A percentile compares a stretch with the other conserved stretches of the same genome.
These are phyloP conservation scores for Lasioglossum morio DNA, from an alignment of 2,888 invertebrate genomes.

Conservation along the genomic window DNA sequence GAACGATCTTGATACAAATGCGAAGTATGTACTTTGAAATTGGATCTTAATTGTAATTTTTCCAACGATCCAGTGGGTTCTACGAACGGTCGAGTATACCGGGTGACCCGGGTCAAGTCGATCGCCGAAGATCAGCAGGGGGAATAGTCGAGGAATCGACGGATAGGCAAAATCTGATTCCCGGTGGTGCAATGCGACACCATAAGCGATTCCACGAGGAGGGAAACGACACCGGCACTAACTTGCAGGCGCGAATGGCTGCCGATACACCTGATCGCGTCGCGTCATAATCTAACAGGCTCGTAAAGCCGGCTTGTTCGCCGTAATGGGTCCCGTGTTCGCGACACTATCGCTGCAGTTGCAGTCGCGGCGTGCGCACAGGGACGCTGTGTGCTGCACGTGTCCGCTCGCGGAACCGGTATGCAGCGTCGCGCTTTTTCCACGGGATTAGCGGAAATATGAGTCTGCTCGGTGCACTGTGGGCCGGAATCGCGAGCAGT, in stretches of 20 bases:
- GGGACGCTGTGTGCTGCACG: conserved; percentile 35
- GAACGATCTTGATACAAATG: background rate
- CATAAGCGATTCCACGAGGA: background rate
- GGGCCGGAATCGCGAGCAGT: background rate
- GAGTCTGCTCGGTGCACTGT: conserved; percentile 33
- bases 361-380: background rate
- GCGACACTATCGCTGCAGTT: conserved; percentile 15
- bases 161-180: background rate
- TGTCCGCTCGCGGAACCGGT: conserved; percentile 53
- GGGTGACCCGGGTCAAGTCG: background rate
- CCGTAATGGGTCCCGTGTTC: conserved; percentile 20
- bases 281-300: conserved; percentile 18
- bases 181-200: conserved; percentile 17
- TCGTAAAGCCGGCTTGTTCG: conserved; percentile 15
- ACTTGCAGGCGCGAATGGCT: conserved; percentile 20
- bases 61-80: background rate
- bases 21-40: background rate
- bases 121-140: background rate
- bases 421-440: conserved; percentile 55
- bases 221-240: conserved; percentile 14
- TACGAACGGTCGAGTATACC: background rate
- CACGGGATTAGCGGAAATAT: conserved; percentile 56
- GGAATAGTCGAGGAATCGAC: background rate
- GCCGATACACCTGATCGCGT: conserved; percentile 28
- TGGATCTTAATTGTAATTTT: background rate